A percentile compares a stretch with the other conserved stretches of the same genome.
These are phyloP conservation scores for Threskiornis aethiopicus DNA, from an alignment of 2,797 vertebrate genomes.

Conservation along the genomic window DNA sequence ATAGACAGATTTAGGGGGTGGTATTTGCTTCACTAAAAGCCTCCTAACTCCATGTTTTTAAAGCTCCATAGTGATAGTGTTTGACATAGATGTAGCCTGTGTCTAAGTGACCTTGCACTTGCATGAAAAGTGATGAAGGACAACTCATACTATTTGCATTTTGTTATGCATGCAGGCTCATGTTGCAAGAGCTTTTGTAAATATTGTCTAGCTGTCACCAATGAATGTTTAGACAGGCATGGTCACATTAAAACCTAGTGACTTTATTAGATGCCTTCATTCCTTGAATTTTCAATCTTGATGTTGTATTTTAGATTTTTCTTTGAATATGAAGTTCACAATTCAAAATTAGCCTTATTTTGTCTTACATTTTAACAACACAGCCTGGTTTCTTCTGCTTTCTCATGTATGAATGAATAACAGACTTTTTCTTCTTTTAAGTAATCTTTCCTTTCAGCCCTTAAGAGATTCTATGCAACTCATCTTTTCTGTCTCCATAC, in stretches of 20 bases:
- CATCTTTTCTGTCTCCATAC: neutral
- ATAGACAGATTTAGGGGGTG: neutral
- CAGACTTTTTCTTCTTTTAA: neutral
- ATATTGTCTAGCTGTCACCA: neutral
- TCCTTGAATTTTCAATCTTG: neutral
- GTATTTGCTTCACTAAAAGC: conserved; percentile 4
- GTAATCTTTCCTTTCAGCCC: neutral
- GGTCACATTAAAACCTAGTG: neutral
- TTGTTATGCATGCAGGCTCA: neutral
- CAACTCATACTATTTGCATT: neutral
- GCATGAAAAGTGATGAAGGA: neutral
- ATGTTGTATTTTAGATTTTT: neutral
- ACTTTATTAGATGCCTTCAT: neutral
- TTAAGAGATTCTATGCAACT: neutral
- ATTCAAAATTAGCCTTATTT: neutral
- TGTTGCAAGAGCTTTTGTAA: neutral
- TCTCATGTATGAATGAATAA: neutral
- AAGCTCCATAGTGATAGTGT: neutral
- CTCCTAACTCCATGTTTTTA: neutral
- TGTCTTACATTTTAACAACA: neutral
- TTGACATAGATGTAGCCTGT: neutral
- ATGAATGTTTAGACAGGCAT: neutral
- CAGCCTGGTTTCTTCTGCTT: neutral
- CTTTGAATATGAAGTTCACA: neutral
- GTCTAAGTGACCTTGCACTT: neutral